Conservation (phyloP, 2,113 vertebrate genomes). For the Synodontis membranacea region DNA sequence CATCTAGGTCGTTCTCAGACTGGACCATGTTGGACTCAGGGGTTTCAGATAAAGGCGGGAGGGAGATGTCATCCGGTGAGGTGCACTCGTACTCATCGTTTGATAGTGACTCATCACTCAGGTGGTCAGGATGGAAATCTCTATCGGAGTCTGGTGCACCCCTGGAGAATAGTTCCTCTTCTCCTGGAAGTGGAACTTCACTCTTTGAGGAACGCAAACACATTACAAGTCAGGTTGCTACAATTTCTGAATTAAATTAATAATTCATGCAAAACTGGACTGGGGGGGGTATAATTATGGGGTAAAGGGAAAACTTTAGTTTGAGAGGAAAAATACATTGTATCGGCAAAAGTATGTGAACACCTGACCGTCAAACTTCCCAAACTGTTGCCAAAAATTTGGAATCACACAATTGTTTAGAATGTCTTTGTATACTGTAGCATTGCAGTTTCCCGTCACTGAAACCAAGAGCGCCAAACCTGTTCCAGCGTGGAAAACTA, state of each 20-base stretch:
- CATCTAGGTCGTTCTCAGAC: slow-evolving; percentile 82
- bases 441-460: not conserved
- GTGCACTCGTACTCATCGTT: slow-evolving; percentile 86
- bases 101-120: slow-evolving; percentile 74
- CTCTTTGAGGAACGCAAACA: slow-evolving; percentile 26
- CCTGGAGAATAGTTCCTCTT: slow-evolving; percentile 61
- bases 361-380: not conserved
- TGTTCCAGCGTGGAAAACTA: not conserved
- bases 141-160: slow-evolving; percentile 60
- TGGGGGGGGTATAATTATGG: not conserved
- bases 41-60: slow-evolving; percentile 86
- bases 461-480: not conserved
- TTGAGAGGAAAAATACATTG: not conserved
- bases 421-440: not conserved
- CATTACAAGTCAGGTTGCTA: not conserved
- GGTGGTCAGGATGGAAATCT: slow-evolving; percentile 70
- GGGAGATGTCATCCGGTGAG: slow-evolving; percentile 88
- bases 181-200: slow-evolving; percentile 55
- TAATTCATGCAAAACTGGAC: not conserved
- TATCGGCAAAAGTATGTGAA: not conserved
- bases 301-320: not conserved
- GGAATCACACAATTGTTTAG: not conserved
- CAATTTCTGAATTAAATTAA: not conserved
- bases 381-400: not conserved
- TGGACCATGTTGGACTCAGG: slow-evolving; percentile 80